Evolutionary conservation across 2,888 invertebrate species (phyloP), one percentile per base, ranked within the genome.

Genomic region (Abscondita cerata): DNA sequence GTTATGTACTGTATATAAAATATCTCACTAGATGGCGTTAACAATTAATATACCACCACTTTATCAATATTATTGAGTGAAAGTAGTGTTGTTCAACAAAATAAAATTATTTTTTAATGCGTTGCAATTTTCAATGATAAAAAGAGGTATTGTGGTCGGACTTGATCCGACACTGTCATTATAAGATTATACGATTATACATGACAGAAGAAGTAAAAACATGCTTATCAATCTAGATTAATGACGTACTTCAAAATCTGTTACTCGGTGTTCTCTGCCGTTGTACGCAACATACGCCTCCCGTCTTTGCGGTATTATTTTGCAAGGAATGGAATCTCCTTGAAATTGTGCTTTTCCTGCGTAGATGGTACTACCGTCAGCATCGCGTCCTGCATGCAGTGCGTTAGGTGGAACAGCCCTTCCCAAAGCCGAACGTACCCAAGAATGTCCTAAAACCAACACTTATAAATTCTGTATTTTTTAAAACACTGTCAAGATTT

Each of bases 281-380:
- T 51, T 47, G 46, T 64, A 55, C 6, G 65, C 52, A 8, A 70
- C 67, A 16, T 57, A 61, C 2, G 70, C 70, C 19, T 54, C 57
- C n/a, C 59, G 50, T 52, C 62, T 59, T 11, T 46, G 25, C 1
- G 70, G 70, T 8, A 70, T 47, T n/a, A 70, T 51, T 60, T 67
- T 68, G 18, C 60, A 61, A 13, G 70, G 70, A n/a, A 68, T 33
- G 33, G 47, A 9, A 52, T 63, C 67, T 6, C 70, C 68, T 41
- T 56, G 50, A 47, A 62, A 62, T 13, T 57, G 40, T 2, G 64
- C 53, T 60, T 63, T 52, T 19, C 70, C 70, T 5, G 66, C 64
- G 40, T 63, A 66, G 3, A 68, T 67, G 33, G 13, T 52, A 38
- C 55, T 58, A 34, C 70, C 68, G 48, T 70, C 66, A 1, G 54